A percentile compares a stretch with the other conserved stretches of the same genome.
Conservation (phyloP, 1,140 invertebrate species). For the Melitaea cinxia region DNA sequence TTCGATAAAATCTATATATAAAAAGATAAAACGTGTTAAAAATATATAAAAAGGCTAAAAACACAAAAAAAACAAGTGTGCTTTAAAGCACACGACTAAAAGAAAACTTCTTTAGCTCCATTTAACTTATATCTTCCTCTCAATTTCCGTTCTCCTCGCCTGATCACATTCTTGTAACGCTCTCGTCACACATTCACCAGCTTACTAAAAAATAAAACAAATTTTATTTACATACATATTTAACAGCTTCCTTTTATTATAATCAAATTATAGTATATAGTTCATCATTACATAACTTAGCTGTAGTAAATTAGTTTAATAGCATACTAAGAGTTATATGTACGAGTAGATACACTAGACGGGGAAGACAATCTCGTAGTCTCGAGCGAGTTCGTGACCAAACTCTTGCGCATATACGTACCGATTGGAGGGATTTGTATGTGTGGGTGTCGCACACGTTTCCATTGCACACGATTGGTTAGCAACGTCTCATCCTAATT, state of each 20-base stretch:
- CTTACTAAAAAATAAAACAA: background rate
- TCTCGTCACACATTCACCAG: too few relatives aligned
- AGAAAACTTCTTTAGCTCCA: too few relatives aligned
- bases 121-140: too few relatives aligned
- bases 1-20: too few relatives aligned
- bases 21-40: too few relatives aligned
- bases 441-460: slow-evolving; percentile 49
- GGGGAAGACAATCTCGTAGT: slow-evolving; percentile 66
- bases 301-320: background rate
- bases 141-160: too few relatives aligned
- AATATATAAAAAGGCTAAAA: too few relatives aligned
- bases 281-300: background rate
- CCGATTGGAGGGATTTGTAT: slow-evolving; percentile 31
- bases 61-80: too few relatives aligned
- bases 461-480: slow-evolving; percentile 51
- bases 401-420: slow-evolving; percentile 58
- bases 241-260: background rate
- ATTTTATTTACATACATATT: too few relatives aligned
- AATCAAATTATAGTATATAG: background rate
- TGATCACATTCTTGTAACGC: too few relatives aligned
- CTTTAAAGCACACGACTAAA: too few relatives aligned
- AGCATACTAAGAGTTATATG: background rate
- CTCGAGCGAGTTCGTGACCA: slow-evolving; percentile 64
- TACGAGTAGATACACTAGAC: slow-evolving; percentile 20
- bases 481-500: slow-evolving; percentile 24